Conservation (phyloP, 2,113 vertebrate genomes). For the Cranoglanis bouderius region DNA sequence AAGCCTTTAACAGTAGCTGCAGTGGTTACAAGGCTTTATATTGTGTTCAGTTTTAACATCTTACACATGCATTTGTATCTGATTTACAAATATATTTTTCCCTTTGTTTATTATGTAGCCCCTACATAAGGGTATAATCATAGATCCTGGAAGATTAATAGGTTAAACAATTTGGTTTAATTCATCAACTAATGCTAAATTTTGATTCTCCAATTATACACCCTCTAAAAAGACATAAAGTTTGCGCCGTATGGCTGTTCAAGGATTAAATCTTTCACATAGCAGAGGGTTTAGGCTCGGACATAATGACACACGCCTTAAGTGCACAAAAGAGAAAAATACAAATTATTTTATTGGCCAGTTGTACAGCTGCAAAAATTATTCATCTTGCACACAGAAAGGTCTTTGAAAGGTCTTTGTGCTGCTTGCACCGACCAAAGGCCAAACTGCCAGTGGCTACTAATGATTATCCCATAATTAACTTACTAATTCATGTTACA, state of each 20-base stretch:
- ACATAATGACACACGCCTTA: background rate
- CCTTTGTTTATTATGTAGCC: background rate
- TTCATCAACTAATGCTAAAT: background rate
- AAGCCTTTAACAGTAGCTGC: background rate
- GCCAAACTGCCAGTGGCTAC: background rate
- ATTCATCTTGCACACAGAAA: background rate
- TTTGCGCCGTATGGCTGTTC: background rate
- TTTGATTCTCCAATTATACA: background rate
- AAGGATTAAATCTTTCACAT: background rate
- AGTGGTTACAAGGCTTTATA: background rate
- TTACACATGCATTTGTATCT: background rate
- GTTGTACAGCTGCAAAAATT: background rate
- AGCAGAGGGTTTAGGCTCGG: background rate
- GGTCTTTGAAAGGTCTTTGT: background rate
- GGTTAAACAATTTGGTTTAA: background rate
- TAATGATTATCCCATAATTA: background rate
- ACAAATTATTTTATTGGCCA: background rate
- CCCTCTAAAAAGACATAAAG: background rate
- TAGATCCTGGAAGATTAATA: background rate
- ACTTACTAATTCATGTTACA: background rate
- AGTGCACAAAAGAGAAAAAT: background rate
- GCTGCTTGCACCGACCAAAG: background rate
- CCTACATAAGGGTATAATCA: background rate
- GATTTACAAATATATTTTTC: background rate
- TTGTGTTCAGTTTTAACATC: background rate